These are phyloP conservation scores for Elysia chlorotica DNA, from an alignment of 1,140 invertebrate species.

Conservation along the genomic window DNA sequence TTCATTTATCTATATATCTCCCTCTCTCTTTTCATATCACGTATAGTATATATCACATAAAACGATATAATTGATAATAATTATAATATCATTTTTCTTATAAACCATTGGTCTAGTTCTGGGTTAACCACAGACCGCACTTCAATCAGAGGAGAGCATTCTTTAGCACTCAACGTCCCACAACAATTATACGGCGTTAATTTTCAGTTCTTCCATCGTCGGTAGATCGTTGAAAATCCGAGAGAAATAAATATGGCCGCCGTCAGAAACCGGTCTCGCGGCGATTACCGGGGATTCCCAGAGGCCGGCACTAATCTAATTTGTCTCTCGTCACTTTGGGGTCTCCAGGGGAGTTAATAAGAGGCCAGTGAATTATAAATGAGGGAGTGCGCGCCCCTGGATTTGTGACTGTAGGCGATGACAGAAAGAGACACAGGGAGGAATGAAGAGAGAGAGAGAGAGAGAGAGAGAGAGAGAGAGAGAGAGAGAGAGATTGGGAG, in stretches of 20 bases:
- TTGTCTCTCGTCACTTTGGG: slow-evolving; percentile 7
- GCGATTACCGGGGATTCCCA: background rate
- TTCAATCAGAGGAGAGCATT: no score
- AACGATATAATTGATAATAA: no score
- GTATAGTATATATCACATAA: no score
- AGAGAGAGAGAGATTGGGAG: background rate
- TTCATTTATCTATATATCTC: no score
- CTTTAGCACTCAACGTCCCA: no score
- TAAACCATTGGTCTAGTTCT: no score
- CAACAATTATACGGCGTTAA: slow-evolving; percentile 6
- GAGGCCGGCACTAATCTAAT: slow-evolving; percentile 6
- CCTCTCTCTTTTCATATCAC: no score
- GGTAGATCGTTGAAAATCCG: background rate
- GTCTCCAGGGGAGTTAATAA: background rate
- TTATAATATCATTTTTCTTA: no score
- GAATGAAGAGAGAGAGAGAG: background rate
- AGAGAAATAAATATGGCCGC: slow-evolving; percentile 15
- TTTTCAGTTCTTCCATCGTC: slow-evolving; percentile 10
- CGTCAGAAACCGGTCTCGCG: background rate
- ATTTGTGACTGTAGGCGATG: no score
- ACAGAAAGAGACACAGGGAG: no score
- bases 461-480: background rate
- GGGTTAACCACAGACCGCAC: no score
- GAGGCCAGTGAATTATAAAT: slow-evolving; percentile 3
- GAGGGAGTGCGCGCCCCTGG: no score